Base-by-base conservation (phyloP, 92 coral and sea anemone genomes). In the Umimayanthus chanpuru region DNA sequence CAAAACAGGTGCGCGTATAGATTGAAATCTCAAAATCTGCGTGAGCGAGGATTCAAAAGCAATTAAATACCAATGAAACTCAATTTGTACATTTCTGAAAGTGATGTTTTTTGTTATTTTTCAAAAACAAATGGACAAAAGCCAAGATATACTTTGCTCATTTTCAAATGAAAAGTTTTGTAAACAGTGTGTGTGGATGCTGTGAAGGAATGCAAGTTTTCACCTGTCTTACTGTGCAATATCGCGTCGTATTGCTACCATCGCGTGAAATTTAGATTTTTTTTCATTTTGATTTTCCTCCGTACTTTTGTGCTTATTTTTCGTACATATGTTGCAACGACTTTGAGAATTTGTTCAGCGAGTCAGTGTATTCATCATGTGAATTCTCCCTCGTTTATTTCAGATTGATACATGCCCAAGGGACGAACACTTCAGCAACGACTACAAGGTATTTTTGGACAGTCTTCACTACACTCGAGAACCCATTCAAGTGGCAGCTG, bases 391-490 rank as follows among this genome's bases (percentile, higher is more conserved):
- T 9, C 44, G 44, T 55, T 67, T 38, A 18, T 25, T 86, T 79
- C 77, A 96, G 99, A 86, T 96, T 85, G 98, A 91, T 87, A 96
- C 90, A 50, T 96, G 96, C 70, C 99, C 99, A 11, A 87, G 93
- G 38, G 99, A 96, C 68, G 99, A 96, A 66, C 93, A 92, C 73
- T 96, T 96, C 89, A 96, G 99, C 89, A 96, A 96, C 64, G 99
- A 96, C 81, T 95, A 96, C 92, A 95, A 90, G 99, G 99, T 95
- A 81, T 14, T 86, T 81, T 20, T 6, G 18, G 5, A 44, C 28
- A 23, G 10, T 16, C 28, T 47, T 47, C 11, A 71, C 2, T 18
- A 16, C 28, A 28, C 23, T 41, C 61, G 39, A 64, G 76, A 67
- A 32, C 29, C 68, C 36, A 74, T 28, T 41, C 5, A 20, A 50